Conservation (phyloP, 2,113 vertebrate genomes). For the Polyodon spathula region DNA sequence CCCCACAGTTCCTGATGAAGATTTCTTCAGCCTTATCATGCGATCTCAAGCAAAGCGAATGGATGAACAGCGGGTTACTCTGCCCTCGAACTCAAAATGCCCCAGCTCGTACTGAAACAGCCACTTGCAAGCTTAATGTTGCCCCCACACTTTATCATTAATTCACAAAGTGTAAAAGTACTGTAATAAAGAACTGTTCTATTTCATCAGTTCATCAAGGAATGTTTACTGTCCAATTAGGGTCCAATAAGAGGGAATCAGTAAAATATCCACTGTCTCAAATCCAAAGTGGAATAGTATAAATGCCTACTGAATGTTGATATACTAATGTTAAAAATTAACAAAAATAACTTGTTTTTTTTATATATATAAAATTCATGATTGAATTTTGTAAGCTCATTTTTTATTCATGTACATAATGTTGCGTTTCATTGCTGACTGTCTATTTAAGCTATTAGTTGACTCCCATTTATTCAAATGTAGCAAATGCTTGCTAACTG, state of each 20-base stretch:
- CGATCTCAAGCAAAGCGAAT: conserved; percentile 89
- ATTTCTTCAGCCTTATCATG: conserved; percentile 94
- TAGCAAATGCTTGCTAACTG: conserved; percentile 9
- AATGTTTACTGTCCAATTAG: no score
- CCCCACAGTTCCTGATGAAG: conserved; percentile 86
- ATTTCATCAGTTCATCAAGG: no score
- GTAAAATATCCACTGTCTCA: not conserved
- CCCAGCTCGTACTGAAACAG: conserved; percentile 51
- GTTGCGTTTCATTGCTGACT: not conserved
- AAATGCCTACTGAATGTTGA: no score
- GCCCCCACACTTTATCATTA: not conserved
- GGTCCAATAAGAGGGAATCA: no score
- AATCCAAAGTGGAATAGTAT: not conserved
- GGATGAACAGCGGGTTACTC: conserved; percentile 85
- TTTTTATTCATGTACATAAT: conserved; percentile 26
- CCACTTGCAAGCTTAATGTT: conserved; percentile 13
- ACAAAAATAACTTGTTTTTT: no score
- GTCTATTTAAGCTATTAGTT: not conserved
- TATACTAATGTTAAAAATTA: no score
- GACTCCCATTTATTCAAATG: not conserved
- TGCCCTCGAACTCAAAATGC: conserved; percentile 57
- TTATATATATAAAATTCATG: not conserved
- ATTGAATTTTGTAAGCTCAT: conserved; percentile 10
- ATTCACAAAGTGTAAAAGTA: not conserved
- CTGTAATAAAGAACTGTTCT: no score